A percentile compares a stretch with the other conserved stretches of the same genome.
Conservation (phyloP, 2,888 invertebrate species). For the Drosophila subquinaria region DNA sequence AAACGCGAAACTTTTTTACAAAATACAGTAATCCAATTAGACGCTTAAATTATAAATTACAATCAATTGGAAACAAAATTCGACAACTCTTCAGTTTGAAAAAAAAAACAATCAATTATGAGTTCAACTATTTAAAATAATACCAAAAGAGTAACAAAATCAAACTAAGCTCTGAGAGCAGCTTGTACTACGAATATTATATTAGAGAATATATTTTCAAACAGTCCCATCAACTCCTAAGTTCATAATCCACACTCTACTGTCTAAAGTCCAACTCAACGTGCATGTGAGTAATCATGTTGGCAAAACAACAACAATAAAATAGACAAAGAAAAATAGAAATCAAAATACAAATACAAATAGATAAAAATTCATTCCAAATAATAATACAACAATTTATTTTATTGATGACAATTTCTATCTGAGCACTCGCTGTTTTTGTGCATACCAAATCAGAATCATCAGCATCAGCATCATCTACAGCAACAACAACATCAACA, state of each 20-base stretch:
- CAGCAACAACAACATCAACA: constrained; percentile 24
- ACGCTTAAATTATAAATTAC: constrained; percentile 42
- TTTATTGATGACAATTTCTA: constrained; percentile 73
- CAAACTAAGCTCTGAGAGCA: not conserved
- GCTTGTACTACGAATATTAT: not conserved
- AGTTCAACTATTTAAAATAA: not conserved
- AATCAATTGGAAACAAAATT: constrained; percentile 14
- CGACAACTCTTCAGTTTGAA: not conserved
- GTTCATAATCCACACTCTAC: constrained; percentile 39
- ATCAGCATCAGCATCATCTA: constrained; percentile 18
- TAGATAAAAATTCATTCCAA: constrained; percentile 26
- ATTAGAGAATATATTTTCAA: not conserved
- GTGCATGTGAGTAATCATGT: constrained; percentile 31
- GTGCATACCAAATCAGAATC: constrained; percentile 69
- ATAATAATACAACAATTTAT: constrained; percentile 63
- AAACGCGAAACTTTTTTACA: constrained; percentile 13
- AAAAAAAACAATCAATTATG: not conserved
- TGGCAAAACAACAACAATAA: not conserved
- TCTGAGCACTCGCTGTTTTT: constrained; percentile 60
- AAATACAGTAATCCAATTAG: constrained; percentile 47
- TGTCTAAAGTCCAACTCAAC: constrained; percentile 32
- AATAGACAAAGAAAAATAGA: constrained; percentile 23
- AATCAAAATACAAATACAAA: constrained; percentile 1
- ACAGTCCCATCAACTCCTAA: not conserved
- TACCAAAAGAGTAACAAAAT: not conserved